Conservation (phyloP, 2,113 vertebrate genomes). For the Esox niger region DNA sequence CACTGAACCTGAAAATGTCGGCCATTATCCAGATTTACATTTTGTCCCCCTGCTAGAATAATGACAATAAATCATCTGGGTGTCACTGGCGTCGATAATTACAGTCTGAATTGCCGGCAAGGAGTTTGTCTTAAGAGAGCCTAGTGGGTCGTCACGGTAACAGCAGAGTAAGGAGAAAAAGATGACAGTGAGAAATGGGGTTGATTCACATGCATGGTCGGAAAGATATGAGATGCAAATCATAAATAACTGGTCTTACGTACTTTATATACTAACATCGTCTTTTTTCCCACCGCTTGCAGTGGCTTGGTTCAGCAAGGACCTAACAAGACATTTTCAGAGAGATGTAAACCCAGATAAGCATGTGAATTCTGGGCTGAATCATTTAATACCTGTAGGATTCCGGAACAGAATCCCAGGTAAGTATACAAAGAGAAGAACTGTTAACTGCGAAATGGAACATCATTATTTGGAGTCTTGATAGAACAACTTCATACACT, state of each 20-base stretch:
- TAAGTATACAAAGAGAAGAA: not conserved
- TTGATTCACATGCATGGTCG: constrained; percentile 54
- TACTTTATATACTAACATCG: constrained; percentile 4
- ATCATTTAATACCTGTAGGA: too few species aligned
- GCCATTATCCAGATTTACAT: constrained; percentile 79
- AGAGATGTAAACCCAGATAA: not conserved
- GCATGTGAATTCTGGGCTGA: too few species aligned
- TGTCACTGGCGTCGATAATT: constrained; percentile 74
- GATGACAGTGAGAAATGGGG: constrained; percentile 72
- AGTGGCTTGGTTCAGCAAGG: not conserved
- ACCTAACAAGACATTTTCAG: not conserved
- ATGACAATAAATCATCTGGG: constrained; percentile 74
- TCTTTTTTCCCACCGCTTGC: not conserved
- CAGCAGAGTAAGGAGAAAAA: constrained; percentile 36
- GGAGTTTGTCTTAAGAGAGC: constrained; percentile 48
- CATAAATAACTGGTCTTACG: constrained; percentile 17
- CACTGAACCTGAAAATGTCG: constrained; percentile 75
- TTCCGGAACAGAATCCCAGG: too few species aligned
- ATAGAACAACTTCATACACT: too few species aligned
- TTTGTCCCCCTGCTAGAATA: constrained; percentile 70
- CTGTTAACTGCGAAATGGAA: not conserved
- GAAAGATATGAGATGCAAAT: constrained; percentile 54
- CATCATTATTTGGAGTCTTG: too few species aligned
- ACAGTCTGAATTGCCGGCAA: constrained; percentile 45
- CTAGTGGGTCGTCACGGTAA: constrained; percentile 30